phyloP scores from a whole-genome alignment of 2,888 invertebrate species.

The Ellobium chinense region DNA sequence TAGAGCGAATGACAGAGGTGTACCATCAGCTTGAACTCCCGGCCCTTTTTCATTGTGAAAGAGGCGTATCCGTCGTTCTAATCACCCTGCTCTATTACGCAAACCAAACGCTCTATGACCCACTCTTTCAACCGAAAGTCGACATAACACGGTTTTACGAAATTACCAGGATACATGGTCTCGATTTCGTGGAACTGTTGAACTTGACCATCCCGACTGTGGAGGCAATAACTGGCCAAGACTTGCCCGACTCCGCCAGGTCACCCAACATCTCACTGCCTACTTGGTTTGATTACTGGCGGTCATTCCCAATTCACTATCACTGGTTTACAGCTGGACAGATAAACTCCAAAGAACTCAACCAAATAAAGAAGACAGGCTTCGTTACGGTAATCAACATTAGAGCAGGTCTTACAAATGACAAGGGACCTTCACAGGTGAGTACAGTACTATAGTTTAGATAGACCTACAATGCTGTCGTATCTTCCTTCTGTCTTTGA shows the following conservation, averaged over 20 bases:
- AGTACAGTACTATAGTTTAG: too few relatives aligned
- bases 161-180: conserved; percentile 63
- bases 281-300: conserved; percentile 68
- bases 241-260: conserved; percentile 29
- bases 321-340: conserved; percentile 71
- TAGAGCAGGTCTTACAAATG: conserved; percentile 57
- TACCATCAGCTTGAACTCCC: conserved; percentile 50
- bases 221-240: conserved; percentile 55
- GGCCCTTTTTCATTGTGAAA: conserved; percentile 60
- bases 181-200: conserved; percentile 57
- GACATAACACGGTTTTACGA: conserved; percentile 62
- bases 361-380: conserved; percentile 58
- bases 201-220: conserved; percentile 53
- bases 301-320: conserved; percentile 63
- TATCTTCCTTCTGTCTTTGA: too few relatives aligned
- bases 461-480: too few relatives aligned
- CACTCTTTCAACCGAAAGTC: conserved; percentile 58
- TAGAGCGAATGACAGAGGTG: conserved; percentile 56
- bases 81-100: conserved; percentile 64
- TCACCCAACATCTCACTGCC: conserved; percentile 56
- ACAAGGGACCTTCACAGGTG: conserved; percentile 64
- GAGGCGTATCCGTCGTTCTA: conserved; percentile 62
- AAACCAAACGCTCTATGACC: conserved; percentile 58
- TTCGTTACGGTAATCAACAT: conserved; percentile 66
- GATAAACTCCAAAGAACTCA: conserved; percentile 61